Evolutionary conservation across 2,113 vertebrate genomes (phyloP), one percentile per base, ranked within the genome.

Genomic region (Rynchops niger): DNA sequence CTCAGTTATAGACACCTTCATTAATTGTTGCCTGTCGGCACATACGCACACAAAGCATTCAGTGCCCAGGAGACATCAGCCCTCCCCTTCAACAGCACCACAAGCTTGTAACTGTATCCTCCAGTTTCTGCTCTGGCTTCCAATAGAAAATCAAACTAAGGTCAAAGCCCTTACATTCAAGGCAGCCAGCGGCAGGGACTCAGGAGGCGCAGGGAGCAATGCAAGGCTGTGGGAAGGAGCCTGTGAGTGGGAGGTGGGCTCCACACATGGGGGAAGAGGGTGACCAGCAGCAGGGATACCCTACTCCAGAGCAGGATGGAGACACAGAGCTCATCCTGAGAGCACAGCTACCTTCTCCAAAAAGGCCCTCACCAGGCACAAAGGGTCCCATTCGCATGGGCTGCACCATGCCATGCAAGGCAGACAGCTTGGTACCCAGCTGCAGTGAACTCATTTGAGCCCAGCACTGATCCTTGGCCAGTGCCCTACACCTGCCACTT

Each of bases 371-470:
- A 59, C 12, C 56, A 76, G 36, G 18, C 53, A 67, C 32, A 23
- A n/a, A 63, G 12, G 5, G 8, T 32, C 5, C 42, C 42, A 9
- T 8, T 36, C 22, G 4, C 50, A 19, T 1, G 4, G 23, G 7
- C 49, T 36, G 4, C 15, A 12, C 13, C 4, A 0, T 1, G 4
- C 42, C 2, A 1, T 1, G 6, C 27, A 47, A 23, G 34, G 12
- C 50, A 66, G 47, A 52, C 6, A 34, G 11, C 56, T 26, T 5
- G 0, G 21, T 8, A 29, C 19, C 34, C 56, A 43, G 43, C 67
- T 61, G 18, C 18, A 8, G 36, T 32, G 49, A 52, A 40, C 13
- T 29, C 40, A 6, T 56, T 6, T 72, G 25, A 88, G 83, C 83
- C 47, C 58, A 83, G 53, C 49, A 18, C 23, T 27, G 15, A 61